Base-by-base conservation (phyloP, 2,888 invertebrate genomes). In the Tetragonula carbonaria region DNA sequence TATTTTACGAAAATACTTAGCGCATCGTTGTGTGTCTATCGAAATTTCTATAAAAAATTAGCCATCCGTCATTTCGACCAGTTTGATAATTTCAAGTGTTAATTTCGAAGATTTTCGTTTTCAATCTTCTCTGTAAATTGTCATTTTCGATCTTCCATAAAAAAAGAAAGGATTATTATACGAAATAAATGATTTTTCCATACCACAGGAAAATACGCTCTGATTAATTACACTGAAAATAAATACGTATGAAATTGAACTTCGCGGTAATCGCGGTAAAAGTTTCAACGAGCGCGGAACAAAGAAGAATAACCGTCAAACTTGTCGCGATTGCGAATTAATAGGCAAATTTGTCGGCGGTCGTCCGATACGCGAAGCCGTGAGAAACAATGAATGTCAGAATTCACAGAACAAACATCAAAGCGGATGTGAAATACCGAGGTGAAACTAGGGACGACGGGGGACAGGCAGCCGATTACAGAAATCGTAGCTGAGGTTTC, bases 281-380 rank as follows among this genome's bases (percentile, higher is more conserved):
- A 5, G 21, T 59, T 23, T 59, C 23, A 45, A 18, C 50, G 23
- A 55, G 28, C n/a, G 57, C 0, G 16, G 4, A n/a, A n/a, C 50
- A 18, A 28, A n/a, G 68, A 50, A 38, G 28, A 59, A 4, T n/a
- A 68, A 50, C 5, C 21, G 21, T 67, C 21, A 33, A 18, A 23
- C 8, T 18, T 14, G 5, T n/a, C 11, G 62, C 23, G 38, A 71
- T 70, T 53, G 23, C 38, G 33, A 51, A 59, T 45, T 77, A 65
- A 80, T 78, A 59, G 59, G 28, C 33, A 67, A 78, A 81, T 67
- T 62, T 53, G 33, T 13, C 55, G 62, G 45, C 28, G 50, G 57
- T 55, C 67, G 53, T 55, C 53, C 53, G n/a, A 72, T 62, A 23
- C 13, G 18, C 14, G 62, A 66, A 53, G n/a, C 28, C 16, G 14